phyloP scores from a whole-genome alignment of 1,140 invertebrate genomes.

The Galleria mellonella region DNA sequence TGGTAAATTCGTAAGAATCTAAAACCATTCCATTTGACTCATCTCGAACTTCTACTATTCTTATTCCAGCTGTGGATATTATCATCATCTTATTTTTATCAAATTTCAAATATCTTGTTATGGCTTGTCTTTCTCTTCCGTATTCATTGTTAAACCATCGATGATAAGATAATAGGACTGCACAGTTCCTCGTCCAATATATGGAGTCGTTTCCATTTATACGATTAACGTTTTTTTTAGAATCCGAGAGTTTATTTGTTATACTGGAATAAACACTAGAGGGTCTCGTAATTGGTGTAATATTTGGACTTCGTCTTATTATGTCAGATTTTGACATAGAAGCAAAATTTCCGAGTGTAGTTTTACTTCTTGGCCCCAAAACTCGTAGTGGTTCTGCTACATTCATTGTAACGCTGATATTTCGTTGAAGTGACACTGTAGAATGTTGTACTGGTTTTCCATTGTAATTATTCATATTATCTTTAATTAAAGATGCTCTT shows the following conservation, averaged over 20 bases:
- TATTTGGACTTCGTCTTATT: slow-evolving; percentile 66
- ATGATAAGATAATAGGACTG: slow-evolving; percentile 79
- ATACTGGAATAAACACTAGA: slow-evolving; percentile 68
- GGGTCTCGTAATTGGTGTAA: slow-evolving; percentile 69
- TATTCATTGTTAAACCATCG: slow-evolving; percentile 75
- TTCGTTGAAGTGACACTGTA: slow-evolving; percentile 64
- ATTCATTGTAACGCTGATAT: slow-evolving; percentile 71
- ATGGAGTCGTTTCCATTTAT: slow-evolving; percentile 72
- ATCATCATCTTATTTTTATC: slow-evolving; percentile 76
- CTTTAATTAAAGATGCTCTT: slow-evolving; percentile 56
- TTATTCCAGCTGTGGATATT: slow-evolving; percentile 78
- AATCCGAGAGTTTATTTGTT: slow-evolving; percentile 59
- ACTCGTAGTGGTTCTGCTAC: slow-evolving; percentile 65
- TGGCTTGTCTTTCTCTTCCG: slow-evolving; percentile 70
- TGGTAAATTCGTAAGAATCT: slow-evolving; percentile 80
- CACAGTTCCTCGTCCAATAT: slow-evolving; percentile 81
- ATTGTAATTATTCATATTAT: slow-evolving; percentile 68
- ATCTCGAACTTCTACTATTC: slow-evolving; percentile 81
- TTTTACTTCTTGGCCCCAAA: slow-evolving; percentile 70
- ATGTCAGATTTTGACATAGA: slow-evolving; percentile 69
- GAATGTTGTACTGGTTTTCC: slow-evolving; percentile 63
- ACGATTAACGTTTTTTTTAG: slow-evolving; percentile 63
- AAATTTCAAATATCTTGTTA: slow-evolving; percentile 73
- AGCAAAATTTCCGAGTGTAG: slow-evolving; percentile 69
- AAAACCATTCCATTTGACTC: slow-evolving; percentile 77